Base-by-base conservation (phyloP, 2,888 invertebrate genomes). In the Melieria crassipennis region DNA sequence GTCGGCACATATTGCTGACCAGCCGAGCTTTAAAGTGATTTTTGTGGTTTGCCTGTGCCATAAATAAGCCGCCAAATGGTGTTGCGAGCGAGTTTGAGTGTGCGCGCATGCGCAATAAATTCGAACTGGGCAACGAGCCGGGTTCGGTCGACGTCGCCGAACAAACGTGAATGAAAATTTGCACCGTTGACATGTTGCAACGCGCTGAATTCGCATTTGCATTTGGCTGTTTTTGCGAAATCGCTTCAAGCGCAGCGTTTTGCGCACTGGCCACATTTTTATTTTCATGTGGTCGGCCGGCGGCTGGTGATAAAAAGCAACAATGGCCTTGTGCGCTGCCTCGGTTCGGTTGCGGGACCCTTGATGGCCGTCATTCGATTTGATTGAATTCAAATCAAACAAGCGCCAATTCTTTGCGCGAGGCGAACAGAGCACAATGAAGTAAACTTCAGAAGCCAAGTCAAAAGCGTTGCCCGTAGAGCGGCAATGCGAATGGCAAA, bases 301-400 rank as follows among this genome's bases (percentile, higher is more conserved):
- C 2, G 50, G 43, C 16, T 67, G 46, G 52, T 30, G 30, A 30
- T 30, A 30, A 30, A 30, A 30, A 30, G 30, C 30, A 4, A 60
- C 60, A 61, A 60, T 60, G 58, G 9, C 50, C 43, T 67, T 67
- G 58, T 60, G 48, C 50, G 58, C 11, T 7, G n/a, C 60, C 50
- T 58, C 11, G 10, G n/a, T 66, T 65, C 11, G 48, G 7, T 13
- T n/a, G 42, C n/a, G 10, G 13, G n/a, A 2, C 43, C 50, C 43
- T 30, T 30, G 30, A 30, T 30, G 30, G 7, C 42, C 61, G 10
- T 30, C 30, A 30, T 30, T 30, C 80, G 78, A 79, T 82, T 84
- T 84, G 83, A 83, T 83, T 84, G 83, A 83, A 83, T 83, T 83
- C 84, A 84, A 84, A 83, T 83, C 82, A 82, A 81, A 81, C 79